A percentile compares a stretch with the other conserved stretches of the same genome.
Conservation (phyloP, 2,888 invertebrate genomes). For the Harpagoxenus sublaevis region DNA sequence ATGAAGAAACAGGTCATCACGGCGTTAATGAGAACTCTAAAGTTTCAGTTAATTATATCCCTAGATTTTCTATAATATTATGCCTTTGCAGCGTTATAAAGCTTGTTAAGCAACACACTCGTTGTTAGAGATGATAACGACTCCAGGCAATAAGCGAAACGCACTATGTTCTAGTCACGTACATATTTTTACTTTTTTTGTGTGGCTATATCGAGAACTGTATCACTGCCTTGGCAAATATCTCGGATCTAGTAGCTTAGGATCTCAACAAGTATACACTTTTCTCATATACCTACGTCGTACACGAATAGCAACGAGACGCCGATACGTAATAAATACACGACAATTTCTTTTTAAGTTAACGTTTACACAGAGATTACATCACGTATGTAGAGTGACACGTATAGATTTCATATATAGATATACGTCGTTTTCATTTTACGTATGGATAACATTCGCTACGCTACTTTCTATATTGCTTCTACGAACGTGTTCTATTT, state of each 20-base stretch:
- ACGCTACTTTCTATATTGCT: slow-evolving; percentile 76
- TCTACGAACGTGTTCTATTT: slow-evolving; percentile 75
- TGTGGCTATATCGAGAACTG: slow-evolving; percentile 18
- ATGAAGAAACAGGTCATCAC: neutral
- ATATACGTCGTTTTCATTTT: slow-evolving; percentile 9
- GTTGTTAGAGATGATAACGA: neutral
- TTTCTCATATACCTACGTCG: neutral
- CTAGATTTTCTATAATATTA: slow-evolving; percentile 22
- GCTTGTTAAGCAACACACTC: neutral
- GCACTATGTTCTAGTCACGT: slow-evolving; percentile 9
- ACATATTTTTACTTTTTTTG: slow-evolving; percentile 6
- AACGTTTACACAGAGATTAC: slow-evolving; percentile 28
- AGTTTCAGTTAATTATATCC: neutral
- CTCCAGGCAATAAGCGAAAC: slow-evolving; percentile 20
- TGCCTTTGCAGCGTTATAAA: neutral
- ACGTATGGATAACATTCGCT: slow-evolving; percentile 17
- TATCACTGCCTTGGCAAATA: neutral
- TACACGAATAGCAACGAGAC: slow-evolving; percentile 29
- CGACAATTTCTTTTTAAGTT: slow-evolving; percentile 61
- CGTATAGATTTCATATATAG: slow-evolving; percentile 29
- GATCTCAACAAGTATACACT: slow-evolving; percentile 70
- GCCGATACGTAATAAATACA: slow-evolving; percentile 67
- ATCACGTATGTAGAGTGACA: slow-evolving; percentile 18
- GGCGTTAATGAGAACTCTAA: slow-evolving; percentile 4
- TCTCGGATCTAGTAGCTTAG: slow-evolving; percentile 79